These are phyloP conservation scores for Nephotettix cincticeps DNA, from an alignment of 1,140 invertebrate genomes.

Conservation along the genomic window DNA sequence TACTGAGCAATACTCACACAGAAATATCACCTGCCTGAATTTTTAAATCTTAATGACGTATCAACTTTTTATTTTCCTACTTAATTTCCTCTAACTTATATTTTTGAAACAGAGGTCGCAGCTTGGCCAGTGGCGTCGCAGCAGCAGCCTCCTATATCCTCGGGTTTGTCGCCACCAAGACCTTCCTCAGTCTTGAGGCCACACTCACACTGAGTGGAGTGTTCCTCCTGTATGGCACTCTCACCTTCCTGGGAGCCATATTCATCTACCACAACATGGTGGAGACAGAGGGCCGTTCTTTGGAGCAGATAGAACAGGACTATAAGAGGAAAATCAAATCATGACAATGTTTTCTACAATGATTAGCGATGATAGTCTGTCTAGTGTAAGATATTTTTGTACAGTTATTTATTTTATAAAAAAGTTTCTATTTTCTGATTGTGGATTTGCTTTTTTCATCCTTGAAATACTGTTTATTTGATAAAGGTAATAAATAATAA, in stretches of 20 bases:
- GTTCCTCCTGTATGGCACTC: conserved; percentile 34
- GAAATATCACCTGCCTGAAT: too few species aligned
- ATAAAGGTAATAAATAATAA: too few species aligned
- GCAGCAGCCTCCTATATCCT: conserved; percentile 40
- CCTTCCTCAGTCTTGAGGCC: conserved; percentile 33
- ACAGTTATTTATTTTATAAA: too few species aligned
- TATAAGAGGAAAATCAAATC: neutral
- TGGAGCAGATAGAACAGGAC: conserved; percentile 39
- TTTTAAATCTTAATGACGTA: too few species aligned
- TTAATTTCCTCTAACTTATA: neutral
- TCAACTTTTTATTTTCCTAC: too few species aligned
- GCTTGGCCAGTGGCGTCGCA: conserved; percentile 37
- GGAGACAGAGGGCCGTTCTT: conserved; percentile 41
- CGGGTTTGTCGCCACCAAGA: conserved; percentile 38
- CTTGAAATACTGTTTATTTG: too few species aligned
- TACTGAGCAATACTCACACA: too few species aligned
- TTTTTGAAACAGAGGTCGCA: conserved; percentile 34
- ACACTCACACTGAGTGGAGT: conserved; percentile 32
- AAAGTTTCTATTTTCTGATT: too few species aligned
- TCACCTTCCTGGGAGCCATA: conserved; percentile 34
- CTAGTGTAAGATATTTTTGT: too few species aligned
- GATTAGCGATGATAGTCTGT: too few species aligned
- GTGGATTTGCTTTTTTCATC: too few species aligned
- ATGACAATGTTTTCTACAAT: too few species aligned
- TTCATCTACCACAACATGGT: conserved; percentile 38